Evolutionary conservation across 2,888 invertebrate species (phyloP).

Genomic region (Tupiocoris notatus): DNA sequence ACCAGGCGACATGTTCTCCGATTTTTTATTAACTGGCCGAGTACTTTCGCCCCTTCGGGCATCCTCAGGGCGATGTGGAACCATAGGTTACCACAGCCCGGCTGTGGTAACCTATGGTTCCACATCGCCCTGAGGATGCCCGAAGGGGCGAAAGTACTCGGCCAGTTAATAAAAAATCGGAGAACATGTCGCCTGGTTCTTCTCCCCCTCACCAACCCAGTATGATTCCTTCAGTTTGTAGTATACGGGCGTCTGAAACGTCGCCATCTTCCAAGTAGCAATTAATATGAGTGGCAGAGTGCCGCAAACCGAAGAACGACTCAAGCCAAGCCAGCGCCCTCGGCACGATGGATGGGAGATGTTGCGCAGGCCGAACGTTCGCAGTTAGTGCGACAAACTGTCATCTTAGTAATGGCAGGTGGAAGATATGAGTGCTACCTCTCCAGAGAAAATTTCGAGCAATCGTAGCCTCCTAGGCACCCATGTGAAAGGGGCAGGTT

Average conservation of each 20-base stretch:
- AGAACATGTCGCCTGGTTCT: too few relatives aligned
- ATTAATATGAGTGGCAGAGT: constrained; percentile 35
- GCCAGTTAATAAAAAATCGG: too few relatives aligned
- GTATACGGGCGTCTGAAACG: background rate
- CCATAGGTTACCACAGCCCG: too few relatives aligned
- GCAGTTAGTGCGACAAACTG: constrained; percentile 1
- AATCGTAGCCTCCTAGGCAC: constrained; percentile 20
- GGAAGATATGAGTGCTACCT: background rate
- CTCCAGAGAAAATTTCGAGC: constrained; percentile 7
- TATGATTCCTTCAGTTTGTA: too few relatives aligned
- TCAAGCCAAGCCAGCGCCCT: background rate
- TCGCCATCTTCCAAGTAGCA: constrained; percentile 23
- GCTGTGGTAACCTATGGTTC: too few relatives aligned
- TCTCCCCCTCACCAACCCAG: too few relatives aligned
- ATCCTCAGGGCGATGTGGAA: too few relatives aligned
- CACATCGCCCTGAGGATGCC: too few relatives aligned
- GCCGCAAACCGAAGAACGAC: background rate
- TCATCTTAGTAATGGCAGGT: constrained; percentile 34
- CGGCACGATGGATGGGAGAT: background rate
- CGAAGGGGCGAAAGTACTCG: too few relatives aligned
- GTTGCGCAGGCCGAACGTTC: background rate
- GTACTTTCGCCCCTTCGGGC: too few relatives aligned
- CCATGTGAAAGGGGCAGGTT: constrained; percentile 17
- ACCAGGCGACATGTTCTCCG: too few relatives aligned
- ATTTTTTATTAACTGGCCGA: too few relatives aligned